These are phyloP conservation scores for Plebejus anna DNA, from an alignment of 2,888 invertebrate species.

Conservation along the genomic window DNA sequence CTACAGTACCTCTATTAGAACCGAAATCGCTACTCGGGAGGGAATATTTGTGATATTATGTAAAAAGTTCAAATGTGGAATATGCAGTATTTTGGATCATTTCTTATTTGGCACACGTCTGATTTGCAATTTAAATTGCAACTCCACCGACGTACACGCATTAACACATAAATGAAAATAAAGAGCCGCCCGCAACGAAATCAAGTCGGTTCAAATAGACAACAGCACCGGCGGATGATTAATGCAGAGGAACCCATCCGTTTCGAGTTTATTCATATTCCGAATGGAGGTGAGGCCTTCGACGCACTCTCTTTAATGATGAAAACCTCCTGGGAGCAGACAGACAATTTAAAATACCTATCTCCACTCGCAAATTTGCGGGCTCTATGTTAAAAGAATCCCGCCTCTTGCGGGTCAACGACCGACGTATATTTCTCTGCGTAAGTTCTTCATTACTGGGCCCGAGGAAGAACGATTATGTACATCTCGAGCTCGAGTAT, in stretches of 20 bases:
- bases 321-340: constrained; percentile 43
- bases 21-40: background rate
- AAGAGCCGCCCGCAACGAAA: constrained; percentile 14
- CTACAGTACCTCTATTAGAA: background rate
- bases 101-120: background rate
- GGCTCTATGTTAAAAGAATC: constrained; percentile 41
- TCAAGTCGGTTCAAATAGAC: constrained; percentile 29
- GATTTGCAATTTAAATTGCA: background rate
- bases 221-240: constrained; percentile 42
- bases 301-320: constrained; percentile 54
- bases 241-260: constrained; percentile 48
- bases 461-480: constrained; percentile 17
- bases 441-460: constrained; percentile 34
- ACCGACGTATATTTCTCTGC: constrained; percentile 39
- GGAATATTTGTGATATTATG: background rate
- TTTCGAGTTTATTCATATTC: constrained; percentile 50
- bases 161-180: constrained; percentile 13
- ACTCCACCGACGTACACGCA: background rate
- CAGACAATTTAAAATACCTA: constrained; percentile 46
- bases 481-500: constrained; percentile 4
- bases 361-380: constrained; percentile 42
- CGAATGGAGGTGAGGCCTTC: constrained; percentile 42
- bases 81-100: background rate
- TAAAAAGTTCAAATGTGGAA: background rate
- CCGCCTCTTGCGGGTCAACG: constrained; percentile 40